A percentile compares a stretch with the other conserved stretches of the same genome.
Conservation (phyloP, 2,888 invertebrate species). For the Orthosia cruda region DNA sequence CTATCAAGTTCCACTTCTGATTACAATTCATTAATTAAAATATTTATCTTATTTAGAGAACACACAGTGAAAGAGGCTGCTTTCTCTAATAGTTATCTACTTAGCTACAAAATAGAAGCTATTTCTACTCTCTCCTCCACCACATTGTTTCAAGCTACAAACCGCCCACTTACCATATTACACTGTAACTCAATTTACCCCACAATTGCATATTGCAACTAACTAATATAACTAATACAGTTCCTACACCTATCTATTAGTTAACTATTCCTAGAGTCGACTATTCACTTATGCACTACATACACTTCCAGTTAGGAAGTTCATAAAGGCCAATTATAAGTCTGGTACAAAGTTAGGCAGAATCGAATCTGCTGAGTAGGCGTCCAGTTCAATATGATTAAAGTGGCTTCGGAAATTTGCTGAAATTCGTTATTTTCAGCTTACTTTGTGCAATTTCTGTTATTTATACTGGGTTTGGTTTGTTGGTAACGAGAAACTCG, state of each 20-base stretch:
- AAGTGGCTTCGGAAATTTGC: slow-evolving; percentile 54
- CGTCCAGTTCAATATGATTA: slow-evolving; percentile 70
- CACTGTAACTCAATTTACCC: slow-evolving; percentile 29
- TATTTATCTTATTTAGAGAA: background rate
- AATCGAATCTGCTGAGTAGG: slow-evolving; percentile 66
- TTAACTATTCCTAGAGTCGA: background rate
- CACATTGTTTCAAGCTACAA: background rate
- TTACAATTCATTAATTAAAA: no score
- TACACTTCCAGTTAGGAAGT: slow-evolving; percentile 47
- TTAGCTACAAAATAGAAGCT: background rate
- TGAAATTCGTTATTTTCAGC: slow-evolving; percentile 20
- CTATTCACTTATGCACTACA: background rate
- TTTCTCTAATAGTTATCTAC: background rate
- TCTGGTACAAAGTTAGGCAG: slow-evolving; percentile 44
- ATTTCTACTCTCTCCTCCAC: no score
- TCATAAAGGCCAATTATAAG: slow-evolving; percentile 64
- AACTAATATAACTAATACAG: slow-evolving; percentile 30
- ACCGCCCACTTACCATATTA: slow-evolving; percentile 26
- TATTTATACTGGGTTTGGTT: background rate
- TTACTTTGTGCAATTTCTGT: slow-evolving; percentile 8
- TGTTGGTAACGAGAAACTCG: background rate
- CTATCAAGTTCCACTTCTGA: no score
- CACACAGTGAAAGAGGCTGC: background rate
- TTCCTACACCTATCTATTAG: slow-evolving; percentile 7
- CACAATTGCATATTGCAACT: slow-evolving; percentile 20